Evolutionary conservation across 37 sponge, comb jelly and placozoan species (phyloP).

Genomic region (Theonella swinhoei): DNA sequence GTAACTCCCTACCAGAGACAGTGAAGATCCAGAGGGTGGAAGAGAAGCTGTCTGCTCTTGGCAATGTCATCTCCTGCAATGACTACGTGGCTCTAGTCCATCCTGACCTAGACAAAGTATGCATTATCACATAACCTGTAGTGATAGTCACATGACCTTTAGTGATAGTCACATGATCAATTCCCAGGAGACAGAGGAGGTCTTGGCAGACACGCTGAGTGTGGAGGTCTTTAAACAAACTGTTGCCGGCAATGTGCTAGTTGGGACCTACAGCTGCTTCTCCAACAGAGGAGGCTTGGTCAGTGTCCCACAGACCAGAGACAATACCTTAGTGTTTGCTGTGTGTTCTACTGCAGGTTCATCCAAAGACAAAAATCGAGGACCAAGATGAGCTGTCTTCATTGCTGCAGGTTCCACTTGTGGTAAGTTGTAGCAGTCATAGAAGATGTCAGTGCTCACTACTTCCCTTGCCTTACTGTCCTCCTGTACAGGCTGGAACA

Average conservation of each 20-base stretch:
- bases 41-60: slow-evolving; percentile 96
- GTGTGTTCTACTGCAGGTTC: slow-evolving; percentile 79
- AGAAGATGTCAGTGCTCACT: background rate
- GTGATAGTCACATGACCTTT: background rate
- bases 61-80: slow-evolving; percentile 97
- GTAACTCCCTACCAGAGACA: slow-evolving; percentile 93
- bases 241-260: slow-evolving; percentile 91
- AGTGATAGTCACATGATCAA: background rate
- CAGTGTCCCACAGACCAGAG: slow-evolving; percentile 1
- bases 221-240: slow-evolving; percentile 99
- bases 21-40: slow-evolving; percentile 96
- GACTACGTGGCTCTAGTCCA: slow-evolving; percentile 98
- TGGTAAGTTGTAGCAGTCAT: slow-evolving; percentile 51
- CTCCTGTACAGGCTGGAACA: slow-evolving; percentile 86
- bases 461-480: background rate
- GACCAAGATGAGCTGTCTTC: slow-evolving; percentile 99
- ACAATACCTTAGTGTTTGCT: too few relatives aligned
- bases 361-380: slow-evolving; percentile 91
- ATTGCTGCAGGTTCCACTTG: slow-evolving; percentile 98
- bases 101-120: slow-evolving; percentile 95
- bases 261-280: slow-evolving; percentile 94
- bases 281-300: slow-evolving; percentile 97
- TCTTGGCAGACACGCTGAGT: slow-evolving; percentile 87
- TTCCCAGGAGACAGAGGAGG: slow-evolving; percentile 96
- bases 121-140: slow-evolving; percentile 4